Evolutionary conservation across 2,797 vertebrate genomes (phyloP), one percentile per base, ranked within the genome.

Genomic region (Sebastes vulpes): DNA sequence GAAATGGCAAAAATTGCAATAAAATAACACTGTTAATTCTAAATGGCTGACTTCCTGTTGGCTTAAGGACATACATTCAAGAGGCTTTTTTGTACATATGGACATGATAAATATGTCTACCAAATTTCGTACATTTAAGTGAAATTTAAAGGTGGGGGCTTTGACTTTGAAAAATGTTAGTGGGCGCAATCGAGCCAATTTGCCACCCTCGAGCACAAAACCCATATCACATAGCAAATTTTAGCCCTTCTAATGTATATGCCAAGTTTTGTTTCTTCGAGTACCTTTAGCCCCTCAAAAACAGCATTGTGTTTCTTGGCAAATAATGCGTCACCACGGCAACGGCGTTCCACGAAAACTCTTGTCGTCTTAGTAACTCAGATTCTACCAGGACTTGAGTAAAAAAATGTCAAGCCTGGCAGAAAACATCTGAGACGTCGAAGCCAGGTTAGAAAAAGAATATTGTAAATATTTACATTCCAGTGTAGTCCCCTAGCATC

Each of bases 1-100:
- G 42, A 46, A 46, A 46, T 46, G 42, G 14, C 3, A 16, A 46
- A 46, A 46, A 46, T 18, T 46, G 42, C 16, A 0, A 18, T 46
- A 1, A 46, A 46, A 16, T 16, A 0, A 6, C 16, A 18, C 42
- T 0, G 42, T 18, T 46, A 7, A 46, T 42, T 42, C 38, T 1
- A 42, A 42, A 46, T 46, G 42, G 6, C 42, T 18, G 42, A 46
- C 42, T 18, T 46, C 42, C 16, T 46, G 16, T 46, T 46, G 14
- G 14, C 5, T 46, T 46, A 18, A 46, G 42, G 16, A 46, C 16
- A 18, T 46, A 46, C 42, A 16, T 46, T 46, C 42, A 46, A 46
- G 14, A 46, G 38, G 42, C 6, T 46, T 46, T 38, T 42, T 42
- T 42, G 38, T 42, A 16, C 14, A 1, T 42, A 14, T 42, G 14